Conservation (phyloP, 2,888 invertebrate species). For the Parnassius mnemosyne region DNA sequence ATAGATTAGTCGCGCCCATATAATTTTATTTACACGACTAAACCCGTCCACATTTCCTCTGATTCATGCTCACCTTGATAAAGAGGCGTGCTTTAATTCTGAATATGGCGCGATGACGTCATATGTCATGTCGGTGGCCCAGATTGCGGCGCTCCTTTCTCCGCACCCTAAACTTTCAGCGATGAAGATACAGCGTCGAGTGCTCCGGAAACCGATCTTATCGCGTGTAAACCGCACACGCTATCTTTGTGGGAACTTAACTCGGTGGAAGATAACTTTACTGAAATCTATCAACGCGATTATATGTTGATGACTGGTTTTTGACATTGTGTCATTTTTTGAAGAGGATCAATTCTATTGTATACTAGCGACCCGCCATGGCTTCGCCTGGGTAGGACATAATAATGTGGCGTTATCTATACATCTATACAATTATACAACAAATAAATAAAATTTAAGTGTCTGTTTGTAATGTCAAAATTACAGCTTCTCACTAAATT, state of each 20-base stretch:
- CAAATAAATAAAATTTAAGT: too few species aligned
- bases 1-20: neutral
- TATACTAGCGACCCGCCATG: too few species aligned
- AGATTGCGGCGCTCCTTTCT: constrained; percentile 17
- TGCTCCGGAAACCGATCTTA: constrained; percentile 1
- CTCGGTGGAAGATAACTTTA: neutral
- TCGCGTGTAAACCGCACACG: neutral
- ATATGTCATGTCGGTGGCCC: constrained; percentile 15
- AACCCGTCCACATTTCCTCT: constrained; percentile 1
- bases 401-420: too few species aligned
- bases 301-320: neutral
- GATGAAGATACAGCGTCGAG: neutral
- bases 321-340: too few species aligned
- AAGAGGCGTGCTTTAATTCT: constrained; percentile 20
- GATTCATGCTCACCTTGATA: neutral
- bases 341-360: too few species aligned
- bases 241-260: constrained; percentile 21
- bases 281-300: neutral
- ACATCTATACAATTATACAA: too few species aligned
- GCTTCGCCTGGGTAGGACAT: too few species aligned
- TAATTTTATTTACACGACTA: constrained; percentile 10
- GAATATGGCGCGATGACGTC: constrained; percentile 23
- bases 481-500: too few species aligned
- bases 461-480: too few species aligned
- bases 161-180: constrained; percentile 10